These are phyloP conservation scores for Agrenia bidenticulata DNA, from an alignment of 2,888 invertebrate species.

Conservation along the genomic window DNA sequence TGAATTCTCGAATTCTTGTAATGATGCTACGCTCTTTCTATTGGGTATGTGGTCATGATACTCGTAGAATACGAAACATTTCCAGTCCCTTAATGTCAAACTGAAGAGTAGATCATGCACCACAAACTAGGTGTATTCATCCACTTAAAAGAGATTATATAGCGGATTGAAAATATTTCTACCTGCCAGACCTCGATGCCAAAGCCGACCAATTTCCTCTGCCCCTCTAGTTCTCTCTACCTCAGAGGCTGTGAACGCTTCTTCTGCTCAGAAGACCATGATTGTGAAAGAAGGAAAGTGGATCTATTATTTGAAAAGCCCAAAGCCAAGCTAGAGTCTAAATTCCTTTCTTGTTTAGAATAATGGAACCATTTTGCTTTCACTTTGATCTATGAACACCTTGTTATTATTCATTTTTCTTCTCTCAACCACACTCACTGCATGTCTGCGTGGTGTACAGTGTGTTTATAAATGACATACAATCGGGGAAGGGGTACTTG, in stretches of 20 bases:
- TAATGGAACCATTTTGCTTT: constrained; percentile 31
- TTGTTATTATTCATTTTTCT: constrained; percentile 27
- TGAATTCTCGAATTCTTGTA: too few species aligned
- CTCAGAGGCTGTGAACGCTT: too few species aligned
- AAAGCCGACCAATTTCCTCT: neutral
- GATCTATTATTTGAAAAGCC: constrained; percentile 9
- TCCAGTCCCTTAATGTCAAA: too few species aligned
- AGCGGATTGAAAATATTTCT: constrained; percentile 4
- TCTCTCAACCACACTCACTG: neutral
- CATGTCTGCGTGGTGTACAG: too few species aligned
- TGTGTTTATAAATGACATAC: too few species aligned
- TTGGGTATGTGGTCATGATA: too few species aligned
- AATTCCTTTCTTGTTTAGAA: constrained; percentile 17
- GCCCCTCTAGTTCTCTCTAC: neutral
- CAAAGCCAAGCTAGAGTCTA: neutral
- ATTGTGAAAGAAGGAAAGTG: neutral
- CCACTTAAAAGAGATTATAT: too few species aligned
- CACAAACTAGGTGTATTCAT: too few species aligned
- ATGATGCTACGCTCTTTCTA: too few species aligned
- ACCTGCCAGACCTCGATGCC: neutral
- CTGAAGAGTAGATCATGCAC: too few species aligned
- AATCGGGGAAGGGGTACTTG: too few species aligned
- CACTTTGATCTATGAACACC: constrained; percentile 33
- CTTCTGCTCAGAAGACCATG: neutral
- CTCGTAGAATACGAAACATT: too few species aligned